Evolutionary conservation across 2,797 vertebrate species (phyloP).

Genomic region (Cossypha heuglini): DNA sequence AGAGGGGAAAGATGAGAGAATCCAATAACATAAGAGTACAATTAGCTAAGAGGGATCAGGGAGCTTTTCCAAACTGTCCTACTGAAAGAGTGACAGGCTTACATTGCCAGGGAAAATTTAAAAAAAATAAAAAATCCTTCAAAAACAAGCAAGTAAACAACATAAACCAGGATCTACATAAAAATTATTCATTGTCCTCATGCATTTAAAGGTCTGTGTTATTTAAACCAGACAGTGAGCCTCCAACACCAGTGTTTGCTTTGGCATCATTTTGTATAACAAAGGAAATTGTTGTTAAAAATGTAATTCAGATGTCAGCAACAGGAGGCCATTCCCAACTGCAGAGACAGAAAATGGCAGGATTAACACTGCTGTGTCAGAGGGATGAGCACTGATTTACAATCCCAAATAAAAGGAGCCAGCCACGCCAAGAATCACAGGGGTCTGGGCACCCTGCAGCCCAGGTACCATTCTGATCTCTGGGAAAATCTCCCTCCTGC

Average conservation of each 20-base stretch:
- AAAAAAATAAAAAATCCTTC: neutral
- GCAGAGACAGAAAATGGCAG: neutral
- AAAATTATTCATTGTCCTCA: neutral
- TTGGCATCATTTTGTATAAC: neutral
- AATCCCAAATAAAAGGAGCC: neutral
- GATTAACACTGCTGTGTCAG: neutral
- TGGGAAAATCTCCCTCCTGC: neutral
- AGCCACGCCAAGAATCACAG: neutral
- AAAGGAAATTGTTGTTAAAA: conserved; percentile 43
- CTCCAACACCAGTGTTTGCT: conserved; percentile 4
- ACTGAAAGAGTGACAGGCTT: neutral
- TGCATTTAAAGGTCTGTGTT: neutral
- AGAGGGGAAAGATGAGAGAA: neutral
- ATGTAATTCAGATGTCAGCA: conserved; percentile 38
- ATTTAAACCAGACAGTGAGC: conserved; percentile 20
- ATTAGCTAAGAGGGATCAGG: neutral
- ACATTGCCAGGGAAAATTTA: neutral
- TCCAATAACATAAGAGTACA: neutral
- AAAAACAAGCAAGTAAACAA: conserved; percentile 8
- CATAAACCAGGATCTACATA: neutral
- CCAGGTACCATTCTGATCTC: neutral
- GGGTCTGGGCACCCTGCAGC: neutral
- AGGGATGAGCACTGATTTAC: neutral
- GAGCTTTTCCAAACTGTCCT: neutral
- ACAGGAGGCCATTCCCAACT: neutral